phyloP scores from a whole-genome alignment of 1,140 invertebrate species.

The Campoletis sonorensis region DNA sequence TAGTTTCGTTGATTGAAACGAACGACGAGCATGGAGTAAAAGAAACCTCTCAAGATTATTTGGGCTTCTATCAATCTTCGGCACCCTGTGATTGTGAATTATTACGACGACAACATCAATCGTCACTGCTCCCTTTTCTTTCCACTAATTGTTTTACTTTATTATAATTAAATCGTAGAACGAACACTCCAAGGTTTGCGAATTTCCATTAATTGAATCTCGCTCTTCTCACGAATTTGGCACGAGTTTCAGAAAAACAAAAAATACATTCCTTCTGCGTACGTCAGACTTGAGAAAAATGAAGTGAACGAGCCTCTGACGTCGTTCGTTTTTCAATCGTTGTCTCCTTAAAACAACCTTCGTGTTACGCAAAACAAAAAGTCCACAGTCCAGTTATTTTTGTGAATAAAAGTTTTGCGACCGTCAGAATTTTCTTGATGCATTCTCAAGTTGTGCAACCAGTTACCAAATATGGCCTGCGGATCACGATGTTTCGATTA shows the following conservation, averaged over 20 bases:
- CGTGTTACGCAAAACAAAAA: not conserved
- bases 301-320: not conserved
- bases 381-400: constrained; percentile 26
- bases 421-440: not conserved
- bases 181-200: not conserved
- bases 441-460: not conserved
- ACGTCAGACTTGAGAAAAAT: not conserved
- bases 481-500: not conserved
- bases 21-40: not conserved
- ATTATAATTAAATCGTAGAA: not conserved
- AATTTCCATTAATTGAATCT: not conserved
- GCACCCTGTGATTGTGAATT: not conserved
- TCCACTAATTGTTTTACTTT: not conserved
- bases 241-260: not conserved
- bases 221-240: not conserved
- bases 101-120: not conserved
- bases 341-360: not conserved
- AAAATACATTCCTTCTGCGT: not conserved
- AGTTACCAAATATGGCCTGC: not conserved
- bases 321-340: not conserved
- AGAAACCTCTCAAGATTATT: not conserved
- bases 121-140: not conserved
- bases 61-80: not conserved
- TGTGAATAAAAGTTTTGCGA: not conserved
- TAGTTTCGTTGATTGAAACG: constrained; percentile 7